Evolutionary conservation across 1,140 invertebrate genomes (phyloP).

Genomic region (Druon quercuslanigerum): DNA sequence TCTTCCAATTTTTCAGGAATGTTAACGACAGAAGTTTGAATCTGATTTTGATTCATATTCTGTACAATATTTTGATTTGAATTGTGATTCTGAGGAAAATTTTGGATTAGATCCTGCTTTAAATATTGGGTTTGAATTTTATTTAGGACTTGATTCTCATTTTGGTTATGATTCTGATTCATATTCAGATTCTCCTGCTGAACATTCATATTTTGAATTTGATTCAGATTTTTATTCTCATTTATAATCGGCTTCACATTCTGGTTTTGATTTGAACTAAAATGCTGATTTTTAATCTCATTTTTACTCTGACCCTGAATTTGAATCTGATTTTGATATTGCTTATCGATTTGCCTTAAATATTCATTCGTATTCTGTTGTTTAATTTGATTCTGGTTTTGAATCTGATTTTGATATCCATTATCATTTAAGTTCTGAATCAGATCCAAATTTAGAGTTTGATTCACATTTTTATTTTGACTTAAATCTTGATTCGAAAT

Average conservation of each 20-base stretch:
- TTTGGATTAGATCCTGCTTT: constrained; percentile 66
- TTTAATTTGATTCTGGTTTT: too few relatives aligned
- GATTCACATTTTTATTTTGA: too few relatives aligned
- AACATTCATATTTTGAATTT: constrained; percentile 71
- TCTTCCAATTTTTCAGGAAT: too few relatives aligned
- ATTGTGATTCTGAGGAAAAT: constrained; percentile 71
- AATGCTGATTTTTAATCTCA: too few relatives aligned
- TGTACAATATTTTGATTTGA: constrained; percentile 72
- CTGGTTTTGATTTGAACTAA: too few relatives aligned
- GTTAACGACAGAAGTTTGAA: constrained; percentile 41
- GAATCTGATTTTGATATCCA: too few relatives aligned
- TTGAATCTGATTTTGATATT: constrained; percentile 66
- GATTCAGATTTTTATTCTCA: constrained; percentile 57
- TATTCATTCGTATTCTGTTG: too few relatives aligned
- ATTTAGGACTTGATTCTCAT: constrained; percentile 58
- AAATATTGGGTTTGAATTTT: constrained; percentile 61
- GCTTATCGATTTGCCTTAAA: constrained; percentile 29
- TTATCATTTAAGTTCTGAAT: constrained; percentile 51
- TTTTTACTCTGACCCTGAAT: constrained; percentile 36
- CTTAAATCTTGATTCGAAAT: too few relatives aligned
- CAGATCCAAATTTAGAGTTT: constrained; percentile 68
- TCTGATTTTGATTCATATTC: constrained; percentile 73
- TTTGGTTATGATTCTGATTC: constrained; percentile 63
- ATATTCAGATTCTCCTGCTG: constrained; percentile 53
- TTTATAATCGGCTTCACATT: too few relatives aligned